phyloP scores from a whole-genome alignment of 2,888 invertebrate species.

The Euplagia quadripunctaria region DNA sequence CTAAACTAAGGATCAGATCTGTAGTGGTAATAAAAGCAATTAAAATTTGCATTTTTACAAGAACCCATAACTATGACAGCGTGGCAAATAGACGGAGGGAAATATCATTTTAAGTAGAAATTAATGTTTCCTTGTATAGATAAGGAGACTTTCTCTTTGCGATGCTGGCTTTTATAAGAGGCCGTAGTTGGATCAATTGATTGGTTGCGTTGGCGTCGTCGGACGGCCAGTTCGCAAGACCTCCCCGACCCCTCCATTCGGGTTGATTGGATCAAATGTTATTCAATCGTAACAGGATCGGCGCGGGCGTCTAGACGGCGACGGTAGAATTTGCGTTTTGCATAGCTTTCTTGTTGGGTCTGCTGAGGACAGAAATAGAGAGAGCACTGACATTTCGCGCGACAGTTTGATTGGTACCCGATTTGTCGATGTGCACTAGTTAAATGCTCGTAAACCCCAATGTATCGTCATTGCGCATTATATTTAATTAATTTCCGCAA shows the following conservation, averaged over 20 bases:
- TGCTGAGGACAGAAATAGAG: constrained; percentile 80
- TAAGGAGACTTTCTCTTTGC: constrained; percentile 43
- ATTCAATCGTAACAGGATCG: constrained; percentile 81
- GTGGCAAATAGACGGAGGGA: constrained; percentile 28
- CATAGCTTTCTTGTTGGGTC: constrained; percentile 84
- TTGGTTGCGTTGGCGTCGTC: constrained; percentile 57
- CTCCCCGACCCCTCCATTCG: constrained; percentile 79
- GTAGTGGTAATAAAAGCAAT: constrained; percentile 25
- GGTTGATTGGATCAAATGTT: constrained; percentile 86
- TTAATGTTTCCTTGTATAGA: constrained; percentile 35
- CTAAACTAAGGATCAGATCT: constrained; percentile 2
- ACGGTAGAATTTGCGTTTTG: constrained; percentile 82
- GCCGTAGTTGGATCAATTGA: constrained; percentile 70
- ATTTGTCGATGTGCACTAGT: constrained; percentile 72
- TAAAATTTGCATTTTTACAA: constrained; percentile 34
- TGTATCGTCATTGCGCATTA: constrained; percentile 41
- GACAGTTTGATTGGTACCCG: constrained; percentile 75
- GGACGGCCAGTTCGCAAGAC: constrained; percentile 71
- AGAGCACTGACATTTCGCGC: constrained; percentile 82
- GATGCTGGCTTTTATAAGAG: constrained; percentile 35
- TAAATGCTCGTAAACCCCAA: constrained; percentile 65
- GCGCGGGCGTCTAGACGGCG: constrained; percentile 82
- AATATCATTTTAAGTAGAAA: constrained; percentile 33
- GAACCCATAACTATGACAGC: constrained; percentile 13
- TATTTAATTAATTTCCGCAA: constrained; percentile 51